phyloP scores from a whole-genome alignment of 2,888 invertebrate species.

The Tiliacea citrago region DNA sequence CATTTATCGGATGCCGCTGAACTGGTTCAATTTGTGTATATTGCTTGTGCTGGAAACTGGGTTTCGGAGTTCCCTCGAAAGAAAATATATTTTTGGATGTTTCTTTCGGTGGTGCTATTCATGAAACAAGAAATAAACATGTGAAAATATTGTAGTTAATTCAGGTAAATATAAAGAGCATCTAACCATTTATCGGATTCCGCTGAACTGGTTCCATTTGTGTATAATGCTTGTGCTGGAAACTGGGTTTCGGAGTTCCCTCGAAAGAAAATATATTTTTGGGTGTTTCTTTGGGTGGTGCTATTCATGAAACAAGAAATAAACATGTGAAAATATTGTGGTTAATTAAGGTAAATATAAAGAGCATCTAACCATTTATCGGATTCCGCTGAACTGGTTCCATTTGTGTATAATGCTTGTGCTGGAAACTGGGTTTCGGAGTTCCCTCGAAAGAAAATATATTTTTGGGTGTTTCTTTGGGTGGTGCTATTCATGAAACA shows the following conservation, averaged over 20 bases:
- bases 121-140: too few species aligned
- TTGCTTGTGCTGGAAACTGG: constrained; percentile 47
- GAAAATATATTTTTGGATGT: too few species aligned
- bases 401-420: constrained; percentile 36
- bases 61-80: constrained; percentile 36
- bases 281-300: constrained; percentile 4
- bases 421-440: constrained; percentile 40
- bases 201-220: constrained; percentile 30
- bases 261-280: constrained; percentile 38
- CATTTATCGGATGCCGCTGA: constrained; percentile 34
- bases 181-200: constrained; percentile 49
- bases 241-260: constrained; percentile 30
- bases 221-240: constrained; percentile 45
- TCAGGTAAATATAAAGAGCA: neutral
- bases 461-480: constrained; percentile 22
- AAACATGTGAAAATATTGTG: too few species aligned
- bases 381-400: constrained; percentile 34
- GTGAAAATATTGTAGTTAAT: too few species aligned
- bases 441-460: constrained; percentile 30
- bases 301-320: too few species aligned
- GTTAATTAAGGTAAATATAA: neutral
- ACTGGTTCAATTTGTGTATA: constrained; percentile 24
- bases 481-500: neutral
- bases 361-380: constrained; percentile 41
- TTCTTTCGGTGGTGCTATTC: too few species aligned